A percentile compares a stretch with the other conserved stretches of the same genome.
Evolutionary conservation across 1,140 invertebrate genomes (phyloP).

Genomic region (Leptonema lineaticorne): DNA sequence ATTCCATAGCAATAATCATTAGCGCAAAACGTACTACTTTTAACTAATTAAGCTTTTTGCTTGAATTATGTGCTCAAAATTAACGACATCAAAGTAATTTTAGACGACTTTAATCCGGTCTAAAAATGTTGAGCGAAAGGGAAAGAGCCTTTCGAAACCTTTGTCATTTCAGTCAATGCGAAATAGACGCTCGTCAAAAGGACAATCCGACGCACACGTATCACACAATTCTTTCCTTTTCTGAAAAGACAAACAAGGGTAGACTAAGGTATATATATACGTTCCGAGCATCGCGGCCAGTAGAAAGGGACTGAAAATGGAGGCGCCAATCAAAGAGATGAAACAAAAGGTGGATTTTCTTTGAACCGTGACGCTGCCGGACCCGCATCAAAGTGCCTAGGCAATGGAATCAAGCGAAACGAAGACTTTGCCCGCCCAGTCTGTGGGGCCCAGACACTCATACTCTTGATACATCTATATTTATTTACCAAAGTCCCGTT

Average conservation of each 20-base stretch:
- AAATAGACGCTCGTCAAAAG: background rate
- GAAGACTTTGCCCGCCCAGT: background rate
- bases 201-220: background rate
- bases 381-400: background rate
- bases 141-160: too few species aligned
- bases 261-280: background rate
- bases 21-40: too few species aligned
- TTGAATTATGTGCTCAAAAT: too few species aligned
- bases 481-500: too few species aligned
- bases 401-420: conserved; percentile 12
- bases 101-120: too few species aligned
- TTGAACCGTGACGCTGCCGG: conserved; percentile 13
- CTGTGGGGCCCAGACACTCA: too few species aligned
- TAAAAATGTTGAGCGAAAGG: too few species aligned
- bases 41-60: too few species aligned
- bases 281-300: background rate
- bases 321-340: conserved; percentile 9
- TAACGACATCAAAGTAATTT: too few species aligned
- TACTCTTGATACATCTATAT: too few species aligned
- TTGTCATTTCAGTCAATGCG: background rate
- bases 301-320: background rate
- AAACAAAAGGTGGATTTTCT: conserved; percentile 10
- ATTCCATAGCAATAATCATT: too few species aligned
- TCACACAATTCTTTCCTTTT: background rate
- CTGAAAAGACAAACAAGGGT: background rate